Base-by-base conservation (phyloP, 2,113 vertebrate species). In the Myiozetetes cayanensis region DNA sequence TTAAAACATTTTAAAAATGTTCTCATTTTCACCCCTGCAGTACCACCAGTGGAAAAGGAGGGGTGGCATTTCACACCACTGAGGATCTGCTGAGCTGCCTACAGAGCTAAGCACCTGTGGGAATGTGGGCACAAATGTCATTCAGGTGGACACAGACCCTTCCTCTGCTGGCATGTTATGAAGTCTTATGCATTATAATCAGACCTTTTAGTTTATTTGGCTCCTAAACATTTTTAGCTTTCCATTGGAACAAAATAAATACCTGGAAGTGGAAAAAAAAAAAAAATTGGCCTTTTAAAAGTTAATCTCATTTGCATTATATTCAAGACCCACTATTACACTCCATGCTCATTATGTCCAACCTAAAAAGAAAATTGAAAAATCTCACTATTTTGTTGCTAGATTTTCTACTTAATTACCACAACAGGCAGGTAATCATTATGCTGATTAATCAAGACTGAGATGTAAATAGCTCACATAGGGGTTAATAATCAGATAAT, bases 401-500 rank as follows among this genome's bases (percentile, higher is more conserved):
- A 55, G 41, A 12, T 90, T 95, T 96, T 94, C 58, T 86, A 73
- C 53, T 87, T 90, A 94, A 96, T 96, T 96, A 81, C 44, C 79
- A 87, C 79, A 94, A 86, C 87, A 93, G 83, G 76, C 86, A 96
- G 91, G 90, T 96, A 96, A 86, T 93, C 58, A 94, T 95, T 96
- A 96, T 68, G 52, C 72, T 94, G 93, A 75, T 94, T 93, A 73
- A 68, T 89, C 55, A 84, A 89, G 71, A 85, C 62, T 68, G 63
- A 91, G 62, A 78, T 73, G 81, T 95, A 90, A 92, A 92, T 95
- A 97, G 80, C 88, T 88, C 94, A 74, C 8, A 58, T 76, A 93
- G 92, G 70, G 90, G 35, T 66, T 96, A 97, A 96, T 96, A 94
- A 89, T 87, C 68, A 95, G 84, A 91, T 90, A 93, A 92, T 87